Evolutionary conservation across 2,113 vertebrate genomes (phyloP), one percentile per base, ranked within the genome.

Genomic region (Xenotilapia longispinis): DNA sequence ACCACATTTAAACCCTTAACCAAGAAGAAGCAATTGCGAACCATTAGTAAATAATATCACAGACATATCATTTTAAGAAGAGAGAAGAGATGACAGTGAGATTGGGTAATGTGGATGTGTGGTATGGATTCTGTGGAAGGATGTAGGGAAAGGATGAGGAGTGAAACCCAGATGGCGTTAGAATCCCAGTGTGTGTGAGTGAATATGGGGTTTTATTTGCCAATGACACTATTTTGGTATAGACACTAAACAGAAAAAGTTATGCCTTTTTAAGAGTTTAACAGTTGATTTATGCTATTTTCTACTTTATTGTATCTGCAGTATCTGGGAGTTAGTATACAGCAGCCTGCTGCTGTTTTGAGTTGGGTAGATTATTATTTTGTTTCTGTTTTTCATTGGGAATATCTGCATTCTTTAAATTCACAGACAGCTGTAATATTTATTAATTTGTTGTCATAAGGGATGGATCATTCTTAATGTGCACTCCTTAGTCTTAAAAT

Each of bases 371-470:
- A 78, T 84, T 14, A 82, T 85, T 19, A 31, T 82, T 85, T 85
- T 82, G 70, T 49, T 73, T 21, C 19, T 0, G 3, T 78, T 78
- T 78, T 63, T 78, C 2, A 70, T 83, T 40, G 58, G 70, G n/a
- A 84, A 82, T 36, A 54, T 88, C 53, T 81, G 84, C 15, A 36
- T 87, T 87, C 78, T 86, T 75, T 57, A 53, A 58, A 80, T 73
- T 82, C 53, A 55, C 81, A 79, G 57, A 83, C 51, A 15, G 84
- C 86, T 86, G 63, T 82, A 13, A 33, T 88, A 87, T 92, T 89
- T 91, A 90, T 88, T 87, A 51, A 85, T 89, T 53, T 11, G 12
- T 85, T 54, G 47, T 86, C 23, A 84, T 75, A 89, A 94, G 88
- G 87, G 91, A 93, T 75, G 80, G 55, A 80, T 88, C 10, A 15